phyloP scores from a whole-genome alignment of 1,140 invertebrate genomes.

The Battus philenor region DNA sequence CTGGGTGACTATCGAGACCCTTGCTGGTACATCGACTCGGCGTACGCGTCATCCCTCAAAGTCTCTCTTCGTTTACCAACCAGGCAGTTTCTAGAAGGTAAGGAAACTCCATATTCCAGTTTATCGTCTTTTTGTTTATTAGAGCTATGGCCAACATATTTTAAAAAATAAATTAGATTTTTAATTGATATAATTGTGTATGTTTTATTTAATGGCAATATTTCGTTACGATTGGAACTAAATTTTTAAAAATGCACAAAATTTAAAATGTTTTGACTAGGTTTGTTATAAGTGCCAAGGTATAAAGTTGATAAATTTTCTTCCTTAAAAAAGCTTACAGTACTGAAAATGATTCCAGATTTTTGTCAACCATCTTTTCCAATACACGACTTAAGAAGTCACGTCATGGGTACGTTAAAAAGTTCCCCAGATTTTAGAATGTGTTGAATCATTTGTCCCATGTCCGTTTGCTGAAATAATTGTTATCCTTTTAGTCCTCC shows the following conservation, averaged over 20 bases:
- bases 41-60: slow-evolving; percentile 66
- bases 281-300: too few relatives aligned
- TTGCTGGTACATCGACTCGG: slow-evolving; percentile 68
- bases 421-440: slow-evolving; percentile 17
- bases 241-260: too few relatives aligned
- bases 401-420: slow-evolving; percentile 56
- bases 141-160: too few relatives aligned
- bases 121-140: too few relatives aligned
- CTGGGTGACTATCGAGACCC: slow-evolving; percentile 60
- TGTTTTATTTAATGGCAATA: too few relatives aligned
- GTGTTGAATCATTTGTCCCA: slow-evolving; percentile 13
- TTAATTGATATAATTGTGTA: too few relatives aligned
- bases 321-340: too few relatives aligned
- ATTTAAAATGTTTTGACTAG: too few relatives aligned
- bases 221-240: too few relatives aligned
- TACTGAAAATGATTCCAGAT: slow-evolving; percentile 47
- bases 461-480: slow-evolving; percentile 9
- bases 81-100: slow-evolving; percentile 67
- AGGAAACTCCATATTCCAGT: too few relatives aligned
- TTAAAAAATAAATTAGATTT: too few relatives aligned
- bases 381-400: slow-evolving; percentile 46
- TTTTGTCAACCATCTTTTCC: slow-evolving; percentile 42
- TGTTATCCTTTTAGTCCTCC: slow-evolving; percentile 7
- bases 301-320: too few relatives aligned
- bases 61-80: slow-evolving; percentile 65